Evolutionary conservation across 1,140 invertebrate genomes (phyloP), one percentile per base, ranked within the genome.

Genomic region (Drosophila tani): DNA sequence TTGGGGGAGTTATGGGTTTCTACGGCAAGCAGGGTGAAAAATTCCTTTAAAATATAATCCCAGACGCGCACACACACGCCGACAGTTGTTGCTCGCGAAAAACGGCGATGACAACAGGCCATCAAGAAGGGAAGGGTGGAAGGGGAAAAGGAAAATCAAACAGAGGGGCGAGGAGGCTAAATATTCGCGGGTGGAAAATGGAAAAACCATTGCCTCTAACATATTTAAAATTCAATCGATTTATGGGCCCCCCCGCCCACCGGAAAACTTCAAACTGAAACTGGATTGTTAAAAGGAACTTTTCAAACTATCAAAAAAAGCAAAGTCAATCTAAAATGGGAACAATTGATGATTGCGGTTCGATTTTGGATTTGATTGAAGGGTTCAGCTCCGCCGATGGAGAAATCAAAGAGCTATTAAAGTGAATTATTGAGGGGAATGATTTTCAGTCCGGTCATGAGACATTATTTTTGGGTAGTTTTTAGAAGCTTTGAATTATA

Each of bases 151-250:
- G 32, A 15, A 38, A n/a, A n/a, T n/a, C 40, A 41, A 55, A 21
- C 11, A 55, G 11, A 15, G 17, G 2, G 6, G 0, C 1, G 49
- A 15, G 17, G 21, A 11, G 24, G 41, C n/a, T 21, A 65, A 50
- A 51, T 50, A 64, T 65, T 46, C 29, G 24, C 41, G 29, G 15
- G n/a, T n/a, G 50, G 43, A 35, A 64, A 45, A 40, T 45, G 43
- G 17, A 29, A 47, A 50, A 43, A 21, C 17, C 41, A 67, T 56
- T 35, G 45, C 27, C 56, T 65, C 55, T 56, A 68, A 69, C 63
- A 78, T 69, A 78, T 78, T 78, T 78, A 62, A 78, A 78, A 78
- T 78, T 78, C 64, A 69, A 78, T 78, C 75, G 75, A 78, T 78
- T 78, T 78, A 78, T 78, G 57, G 49, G n/a, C n/a, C 35, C 4